phyloP scores from a whole-genome alignment of 2,888 invertebrate genomes.

The Agrotis segetum region DNA sequence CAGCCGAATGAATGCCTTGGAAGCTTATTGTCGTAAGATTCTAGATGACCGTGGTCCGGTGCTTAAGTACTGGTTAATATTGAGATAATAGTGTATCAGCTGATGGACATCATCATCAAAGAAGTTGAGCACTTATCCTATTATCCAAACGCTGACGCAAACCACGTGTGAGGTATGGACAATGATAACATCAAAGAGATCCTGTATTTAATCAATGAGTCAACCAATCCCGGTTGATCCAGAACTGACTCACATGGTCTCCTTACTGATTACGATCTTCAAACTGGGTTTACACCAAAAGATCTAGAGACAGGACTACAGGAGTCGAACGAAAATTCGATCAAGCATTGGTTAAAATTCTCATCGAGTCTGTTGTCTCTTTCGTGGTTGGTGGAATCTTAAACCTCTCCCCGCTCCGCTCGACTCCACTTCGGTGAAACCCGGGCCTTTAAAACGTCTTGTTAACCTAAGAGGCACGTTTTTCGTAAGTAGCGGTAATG shows the following conservation, averaged over 20 bases:
- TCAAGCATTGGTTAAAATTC: not conserved
- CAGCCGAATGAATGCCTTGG: too few species aligned
- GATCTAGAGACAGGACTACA: not conserved
- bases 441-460: slow-evolving; percentile 17
- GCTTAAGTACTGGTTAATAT: not conserved
- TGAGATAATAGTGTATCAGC: not conserved
- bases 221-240: slow-evolving; percentile 20
- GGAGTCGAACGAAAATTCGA: not conserved
- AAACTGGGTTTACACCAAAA: not conserved
- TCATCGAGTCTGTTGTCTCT: not conserved
- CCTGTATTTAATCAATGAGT: slow-evolving; percentile 15
- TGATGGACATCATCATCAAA: not conserved
- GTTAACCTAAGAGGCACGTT: slow-evolving; percentile 41
- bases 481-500: slow-evolving; percentile 57
- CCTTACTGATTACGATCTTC: slow-evolving; percentile 23
- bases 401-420: not conserved
- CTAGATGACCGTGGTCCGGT: not conserved
- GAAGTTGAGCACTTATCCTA: not conserved
- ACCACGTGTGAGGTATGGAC: slow-evolving; percentile 13
- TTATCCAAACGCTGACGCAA: not conserved
- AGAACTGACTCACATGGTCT: slow-evolving; percentile 36
- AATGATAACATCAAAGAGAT: not conserved
- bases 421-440: not conserved
- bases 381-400: not conserved
- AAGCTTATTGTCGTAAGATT: too few species aligned